Evolutionary conservation across 2,888 invertebrate species (phyloP).

Genomic region (Dastarcus helophoroides): DNA sequence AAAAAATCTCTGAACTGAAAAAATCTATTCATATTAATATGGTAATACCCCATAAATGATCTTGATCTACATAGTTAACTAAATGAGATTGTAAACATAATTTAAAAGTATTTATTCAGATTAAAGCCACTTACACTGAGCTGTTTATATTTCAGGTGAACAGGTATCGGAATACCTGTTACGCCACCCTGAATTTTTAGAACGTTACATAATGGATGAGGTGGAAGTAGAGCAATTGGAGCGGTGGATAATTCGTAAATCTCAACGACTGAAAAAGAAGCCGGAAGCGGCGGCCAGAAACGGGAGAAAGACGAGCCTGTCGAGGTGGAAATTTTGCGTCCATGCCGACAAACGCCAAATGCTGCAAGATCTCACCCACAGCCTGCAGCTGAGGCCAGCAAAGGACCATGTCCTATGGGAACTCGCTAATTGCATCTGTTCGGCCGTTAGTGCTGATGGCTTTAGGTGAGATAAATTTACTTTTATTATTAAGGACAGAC

Average conservation of each 20-base stretch:
- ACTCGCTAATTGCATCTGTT: conserved; percentile 51
- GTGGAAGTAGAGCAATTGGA: conserved; percentile 53
- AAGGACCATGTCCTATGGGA: conserved; percentile 56
- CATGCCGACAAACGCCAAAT: conserved; percentile 54
- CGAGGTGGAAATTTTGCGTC: conserved; percentile 46
- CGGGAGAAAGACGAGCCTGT: conserved; percentile 43
- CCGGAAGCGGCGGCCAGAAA: conserved; percentile 23
- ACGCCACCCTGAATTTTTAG: conserved; percentile 53
- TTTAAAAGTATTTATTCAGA: too few species aligned
- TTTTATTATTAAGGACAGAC: too few species aligned
- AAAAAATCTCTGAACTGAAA: too few species aligned
- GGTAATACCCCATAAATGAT: too few species aligned
- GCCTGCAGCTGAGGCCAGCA: conserved; percentile 47
- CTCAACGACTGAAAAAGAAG: conserved; percentile 40
- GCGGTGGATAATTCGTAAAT: conserved; percentile 50
- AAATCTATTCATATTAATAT: too few species aligned
- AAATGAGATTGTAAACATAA: too few species aligned
- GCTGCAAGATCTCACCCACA: conserved; percentile 50
- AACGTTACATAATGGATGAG: conserved; percentile 50
- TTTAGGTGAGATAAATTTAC: conserved; percentile 32
- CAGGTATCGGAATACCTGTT: conserved; percentile 45
- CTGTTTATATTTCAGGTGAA: conserved; percentile 24
- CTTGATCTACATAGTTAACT: too few species aligned
- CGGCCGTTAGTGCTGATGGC: conserved; percentile 55
- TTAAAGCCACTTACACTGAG: too few species aligned